Base-by-base conservation (phyloP, 2,113 vertebrate species). In the Desmodus rotundus region DNA sequence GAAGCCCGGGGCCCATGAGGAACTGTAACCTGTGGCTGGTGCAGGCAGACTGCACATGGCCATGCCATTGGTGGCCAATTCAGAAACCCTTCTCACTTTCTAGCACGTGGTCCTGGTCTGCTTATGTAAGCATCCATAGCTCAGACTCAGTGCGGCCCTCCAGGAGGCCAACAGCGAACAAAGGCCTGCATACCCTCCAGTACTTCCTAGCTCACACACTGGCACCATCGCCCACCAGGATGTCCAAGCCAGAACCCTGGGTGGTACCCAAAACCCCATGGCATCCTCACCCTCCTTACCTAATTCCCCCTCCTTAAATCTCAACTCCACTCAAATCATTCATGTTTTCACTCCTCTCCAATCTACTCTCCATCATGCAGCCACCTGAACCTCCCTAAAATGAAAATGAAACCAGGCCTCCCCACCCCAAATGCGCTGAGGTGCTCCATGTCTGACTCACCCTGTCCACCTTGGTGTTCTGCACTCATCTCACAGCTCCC, bases 391-490 rank as follows among this genome's bases (percentile, higher is more conserved):
- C 67, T 36, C 52, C 58, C 45, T 88, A 84, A 83, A 50, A 72
- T 78, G 76, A 89, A 78, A 72, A 78, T 65, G 56, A 82, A 72
- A 76, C 20, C 63, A 76, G 36, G 28, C 56, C 43, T 85, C 14
- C 52, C 47, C 11, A 19, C 15, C 4, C 41, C 4, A 84, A 73
- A 84, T 33, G 56, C 28, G 36, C 93, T 3, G 14, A 38, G 47
- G 24, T 0, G n/a, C 58, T 41, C 24, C 7, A 0, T 6, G 16
- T 17, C 68, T 54, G 28, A n/a, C 11, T 43, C 50, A 11, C 14
- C 26, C 45, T 58, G 61, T 3, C 33, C 36, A 54, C 31, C 26
- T 9, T 43, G 56, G 33, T 13, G 28, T 28, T 70, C 80, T 41
- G 67, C 45, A 47, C n/a, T 9, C 54, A 50, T 50, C 5, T 38